Conservation (phyloP, 2,113 vertebrate species). For the Chlorodrepanis virens region DNA sequence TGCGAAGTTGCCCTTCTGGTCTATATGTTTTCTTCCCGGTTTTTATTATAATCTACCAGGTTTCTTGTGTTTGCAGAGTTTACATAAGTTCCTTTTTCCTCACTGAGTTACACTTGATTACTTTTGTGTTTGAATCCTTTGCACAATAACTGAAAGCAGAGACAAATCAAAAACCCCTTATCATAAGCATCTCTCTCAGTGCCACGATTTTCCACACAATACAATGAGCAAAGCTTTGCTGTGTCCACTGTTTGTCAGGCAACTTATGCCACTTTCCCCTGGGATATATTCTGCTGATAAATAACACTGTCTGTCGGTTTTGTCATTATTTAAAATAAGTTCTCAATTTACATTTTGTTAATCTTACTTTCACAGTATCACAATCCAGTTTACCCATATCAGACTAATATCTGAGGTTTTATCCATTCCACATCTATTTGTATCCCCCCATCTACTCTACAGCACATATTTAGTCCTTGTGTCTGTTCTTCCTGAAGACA, state of each 20-base stretch:
- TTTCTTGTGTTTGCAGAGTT: not conserved
- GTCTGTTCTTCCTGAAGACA: not conserved
- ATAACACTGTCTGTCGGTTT: not conserved
- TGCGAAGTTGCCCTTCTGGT: not conserved
- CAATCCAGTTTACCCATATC: not conserved
- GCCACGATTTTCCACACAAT: not conserved
- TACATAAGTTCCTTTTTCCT: not conserved
- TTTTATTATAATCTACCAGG: not conserved
- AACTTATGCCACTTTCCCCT: not conserved
- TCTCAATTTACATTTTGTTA: not conserved
- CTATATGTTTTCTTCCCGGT: not conserved
- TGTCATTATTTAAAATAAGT: not conserved
- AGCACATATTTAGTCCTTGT: not conserved
- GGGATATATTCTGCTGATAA: not conserved
- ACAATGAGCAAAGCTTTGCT: not conserved
- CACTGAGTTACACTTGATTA: not conserved
- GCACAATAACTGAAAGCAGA: not conserved
- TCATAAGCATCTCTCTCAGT: not conserved
- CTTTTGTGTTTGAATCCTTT: not conserved
- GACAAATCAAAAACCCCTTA: not conserved
- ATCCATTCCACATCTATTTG: not conserved
- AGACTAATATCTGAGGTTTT: not conserved
- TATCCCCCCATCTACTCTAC: not conserved
- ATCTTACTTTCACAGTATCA: not conserved
- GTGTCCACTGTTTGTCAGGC: not conserved